Percentiles rank a stretch among this genome's conserved stretches.
These are phyloP conservation scores for Hemithea aestivaria DNA, from an alignment of 2,888 invertebrate species.

Conservation along the genomic window DNA sequence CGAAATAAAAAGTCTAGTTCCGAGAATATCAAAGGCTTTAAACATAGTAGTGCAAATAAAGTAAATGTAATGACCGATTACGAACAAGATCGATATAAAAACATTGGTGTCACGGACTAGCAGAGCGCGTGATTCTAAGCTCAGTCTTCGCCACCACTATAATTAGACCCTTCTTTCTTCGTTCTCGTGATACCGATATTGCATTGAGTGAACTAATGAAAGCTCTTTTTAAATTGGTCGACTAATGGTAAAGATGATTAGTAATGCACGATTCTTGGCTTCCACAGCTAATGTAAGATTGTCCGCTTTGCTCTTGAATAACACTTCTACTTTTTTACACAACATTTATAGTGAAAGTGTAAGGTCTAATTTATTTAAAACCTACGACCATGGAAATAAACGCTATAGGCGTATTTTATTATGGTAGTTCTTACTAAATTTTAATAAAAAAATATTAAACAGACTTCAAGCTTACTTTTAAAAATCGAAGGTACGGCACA, in stretches of 20 bases:
- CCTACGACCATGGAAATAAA: too few species aligned
- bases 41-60: constrained; percentile 28
- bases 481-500: too few species aligned
- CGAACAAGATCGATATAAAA: constrained; percentile 42
- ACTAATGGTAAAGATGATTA: constrained; percentile 43
- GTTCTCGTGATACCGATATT: constrained; percentile 31
- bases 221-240: constrained; percentile 38
- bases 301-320: constrained; percentile 31
- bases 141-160: constrained; percentile 35
- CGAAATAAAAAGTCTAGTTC: constrained; percentile 9
- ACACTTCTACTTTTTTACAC: constrained; percentile 32
- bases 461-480: too few species aligned
- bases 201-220: constrained; percentile 29
- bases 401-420: too few species aligned
- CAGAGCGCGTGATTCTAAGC: constrained; percentile 52
- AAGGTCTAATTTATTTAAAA: constrained; percentile 3
- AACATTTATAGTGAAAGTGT: constrained; percentile 49
- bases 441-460: too few species aligned
- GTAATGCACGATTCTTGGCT: constrained; percentile 53
- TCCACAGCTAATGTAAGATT: constrained; percentile 43
- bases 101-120: constrained; percentile 62
- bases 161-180: constrained; percentile 38
- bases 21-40: constrained; percentile 1
- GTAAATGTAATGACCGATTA: constrained; percentile 39
- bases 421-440: too few species aligned